Base-by-base conservation (phyloP, 2,888 invertebrate species). In the Amphimallon solstitiale region DNA sequence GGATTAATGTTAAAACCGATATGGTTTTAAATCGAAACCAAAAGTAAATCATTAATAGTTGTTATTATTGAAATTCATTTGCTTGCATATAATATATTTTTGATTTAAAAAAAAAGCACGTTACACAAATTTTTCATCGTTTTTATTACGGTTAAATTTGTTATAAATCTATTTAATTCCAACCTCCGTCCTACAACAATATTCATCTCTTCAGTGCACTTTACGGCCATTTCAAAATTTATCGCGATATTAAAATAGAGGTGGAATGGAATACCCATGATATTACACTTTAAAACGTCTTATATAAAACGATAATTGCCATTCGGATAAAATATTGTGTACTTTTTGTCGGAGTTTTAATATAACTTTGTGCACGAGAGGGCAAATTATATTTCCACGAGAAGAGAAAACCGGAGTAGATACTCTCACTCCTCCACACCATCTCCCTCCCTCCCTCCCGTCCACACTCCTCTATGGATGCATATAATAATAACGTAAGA, bases 161-260 rank as follows among this genome's bases (percentile, higher is more conserved):
- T 43, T 43, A 21, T 23, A 56, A 40, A 56, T 56, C 56, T 56
- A 29, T 23, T 21, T 56, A 43, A 43, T 29, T 29, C 29, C 29
- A 9, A n/a, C n/a, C 38, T 56, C 56, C 56, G 15, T 29, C 10
- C 37, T 43, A 56, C 23, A 23, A 29, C 43, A 56, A 37, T 43
- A 56, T 56, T 56, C 43, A 62, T 62, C 48, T 49, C 48, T 14
- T 17, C 45, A n/a, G 15, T 49, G 29, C 23, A 48, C 38, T 62
- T 62, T 62, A 62, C 40, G 62, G 35, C 19, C 62, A 48, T 46
- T 62, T 62, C n/a, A n/a, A 49, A 62, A 62, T 62, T 62, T 62
- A 62, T 49, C 38, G 48, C 62, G 49, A 49, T 62, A 62, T 62
- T 62, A 49, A 61, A 62, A 62, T 62, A 40, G 46, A 61, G 37